phyloP scores from a whole-genome alignment of 1,140 invertebrate species.

The Bombus impatiens region DNA sequence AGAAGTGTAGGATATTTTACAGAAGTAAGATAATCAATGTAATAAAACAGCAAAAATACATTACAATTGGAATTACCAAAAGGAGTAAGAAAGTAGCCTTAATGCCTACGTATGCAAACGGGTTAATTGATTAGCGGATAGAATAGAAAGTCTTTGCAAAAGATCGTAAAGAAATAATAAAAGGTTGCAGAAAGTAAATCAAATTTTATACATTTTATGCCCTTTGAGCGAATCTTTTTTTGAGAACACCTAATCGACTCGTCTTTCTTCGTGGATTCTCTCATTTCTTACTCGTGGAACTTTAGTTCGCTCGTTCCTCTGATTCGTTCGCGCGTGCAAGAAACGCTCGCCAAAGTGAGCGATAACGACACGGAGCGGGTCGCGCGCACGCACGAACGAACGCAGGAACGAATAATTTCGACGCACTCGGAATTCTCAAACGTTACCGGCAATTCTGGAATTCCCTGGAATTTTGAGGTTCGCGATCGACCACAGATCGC shows the following conservation, averaged over 20 bases:
- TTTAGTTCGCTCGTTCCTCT: too few species aligned
- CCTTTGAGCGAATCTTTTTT: not conserved
- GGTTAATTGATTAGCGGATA: too few species aligned
- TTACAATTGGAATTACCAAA: too few species aligned
- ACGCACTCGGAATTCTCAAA: slow-evolving; percentile 56
- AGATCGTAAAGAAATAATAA: not conserved
- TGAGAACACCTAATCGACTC: not conserved
- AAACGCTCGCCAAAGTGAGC: not conserved
- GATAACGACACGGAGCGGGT: not conserved
- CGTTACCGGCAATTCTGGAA: slow-evolving; percentile 48
- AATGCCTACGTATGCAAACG: too few species aligned
- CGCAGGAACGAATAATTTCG: slow-evolving; percentile 51
- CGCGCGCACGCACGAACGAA: not conserved
- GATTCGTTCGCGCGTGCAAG: slow-evolving; percentile 4
- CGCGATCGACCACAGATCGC: slow-evolving; percentile 24
- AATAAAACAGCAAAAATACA: too few species aligned
- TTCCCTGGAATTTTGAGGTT: slow-evolving; percentile 58
- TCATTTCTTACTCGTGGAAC: not conserved
- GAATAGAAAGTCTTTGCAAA: not conserved
- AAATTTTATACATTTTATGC: not conserved
- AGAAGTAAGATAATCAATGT: too few species aligned
- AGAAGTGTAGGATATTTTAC: too few species aligned
- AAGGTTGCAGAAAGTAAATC: not conserved
- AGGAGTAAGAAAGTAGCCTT: too few species aligned
- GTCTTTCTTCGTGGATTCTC: not conserved